phyloP scores from a whole-genome alignment of 2,888 invertebrate genomes.

The Subacronicta megacephala region DNA sequence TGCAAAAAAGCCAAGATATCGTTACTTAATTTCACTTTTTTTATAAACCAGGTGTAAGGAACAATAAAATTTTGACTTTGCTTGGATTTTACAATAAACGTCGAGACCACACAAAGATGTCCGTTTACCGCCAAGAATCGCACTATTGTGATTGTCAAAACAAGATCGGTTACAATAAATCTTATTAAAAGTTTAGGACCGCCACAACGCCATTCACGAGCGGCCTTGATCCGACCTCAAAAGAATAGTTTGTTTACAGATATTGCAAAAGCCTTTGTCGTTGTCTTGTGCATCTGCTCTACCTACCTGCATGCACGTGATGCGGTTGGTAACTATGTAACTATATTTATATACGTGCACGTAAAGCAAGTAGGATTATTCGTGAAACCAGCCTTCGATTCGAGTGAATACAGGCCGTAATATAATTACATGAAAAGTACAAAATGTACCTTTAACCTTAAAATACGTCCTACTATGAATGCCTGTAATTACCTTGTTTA shows the following conservation, averaged over 20 bases:
- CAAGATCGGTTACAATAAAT: conserved; percentile 90
- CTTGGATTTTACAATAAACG: conserved; percentile 66
- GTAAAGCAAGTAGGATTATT: no score
- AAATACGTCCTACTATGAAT: no score
- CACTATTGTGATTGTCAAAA: conserved; percentile 87
- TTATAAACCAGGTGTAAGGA: conserved; percentile 77
- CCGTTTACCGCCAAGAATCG: conserved; percentile 80
- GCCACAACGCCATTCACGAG: conserved; percentile 80
- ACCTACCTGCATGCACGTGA: conserved; percentile 64
- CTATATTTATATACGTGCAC: conserved; percentile 11
- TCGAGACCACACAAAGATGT: conserved; percentile 83
- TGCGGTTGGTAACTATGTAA: conserved; percentile 9
- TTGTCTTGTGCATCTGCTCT: conserved; percentile 76
- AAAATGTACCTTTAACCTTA: no score
- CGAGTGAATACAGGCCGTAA: no score
- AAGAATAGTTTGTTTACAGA: conserved; percentile 81
- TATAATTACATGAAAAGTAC: no score
- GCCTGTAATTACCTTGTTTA: no score
- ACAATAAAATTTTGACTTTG: conserved; percentile 82
- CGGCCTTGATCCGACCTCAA: conserved; percentile 74
- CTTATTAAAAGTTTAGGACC: conserved; percentile 83
- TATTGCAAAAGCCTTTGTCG: conserved; percentile 77
- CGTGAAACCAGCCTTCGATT: no score
- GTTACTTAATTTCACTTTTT: conserved; percentile 45
- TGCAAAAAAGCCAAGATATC: conserved; percentile 23